phyloP scores from a whole-genome alignment of 1,140 invertebrate genomes.

The Colletes gigas region DNA sequence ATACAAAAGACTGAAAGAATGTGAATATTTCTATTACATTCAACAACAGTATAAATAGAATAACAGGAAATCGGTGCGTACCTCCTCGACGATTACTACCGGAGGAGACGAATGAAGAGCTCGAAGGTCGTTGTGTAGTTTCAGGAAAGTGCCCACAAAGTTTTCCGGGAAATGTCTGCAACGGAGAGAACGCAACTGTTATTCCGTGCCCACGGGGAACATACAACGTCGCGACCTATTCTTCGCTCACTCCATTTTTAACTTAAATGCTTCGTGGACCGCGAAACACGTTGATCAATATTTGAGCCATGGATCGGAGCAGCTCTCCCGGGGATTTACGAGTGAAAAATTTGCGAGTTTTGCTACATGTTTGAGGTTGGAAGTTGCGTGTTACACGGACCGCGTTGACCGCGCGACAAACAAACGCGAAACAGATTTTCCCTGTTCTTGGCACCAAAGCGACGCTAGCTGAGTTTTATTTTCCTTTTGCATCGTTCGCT shows the following conservation, averaged over 20 bases:
- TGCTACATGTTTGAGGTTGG: background rate
- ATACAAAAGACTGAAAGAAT: no score
- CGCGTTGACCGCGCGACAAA: background rate
- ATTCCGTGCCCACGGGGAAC: background rate
- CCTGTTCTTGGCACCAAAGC: background rate
- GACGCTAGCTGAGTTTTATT: no score
- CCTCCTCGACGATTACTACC: conserved; percentile 84
- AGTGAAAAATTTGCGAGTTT: background rate
- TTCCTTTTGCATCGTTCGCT: no score
- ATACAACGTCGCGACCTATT: background rate
- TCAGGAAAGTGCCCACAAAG: conserved; percentile 82
- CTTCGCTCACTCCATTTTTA: conserved; percentile 22
- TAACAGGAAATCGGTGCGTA: conserved; percentile 64
- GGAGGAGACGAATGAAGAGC: conserved; percentile 83
- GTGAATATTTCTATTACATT: no score
- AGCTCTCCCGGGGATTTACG: background rate
- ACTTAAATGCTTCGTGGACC: background rate
- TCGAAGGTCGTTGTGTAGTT: conserved; percentile 85
- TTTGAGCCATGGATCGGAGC: no score
- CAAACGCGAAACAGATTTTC: conserved; percentile 39
- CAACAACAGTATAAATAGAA: background rate
- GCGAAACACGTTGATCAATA: background rate
- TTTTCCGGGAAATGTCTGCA: conserved; percentile 5
- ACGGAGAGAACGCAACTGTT: background rate
- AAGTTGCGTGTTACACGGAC: conserved; percentile 32